Evolutionary conservation across 2,888 invertebrate genomes (phyloP), one percentile per base, ranked within the genome.

Genomic region (Tridacna crocea): DNA sequence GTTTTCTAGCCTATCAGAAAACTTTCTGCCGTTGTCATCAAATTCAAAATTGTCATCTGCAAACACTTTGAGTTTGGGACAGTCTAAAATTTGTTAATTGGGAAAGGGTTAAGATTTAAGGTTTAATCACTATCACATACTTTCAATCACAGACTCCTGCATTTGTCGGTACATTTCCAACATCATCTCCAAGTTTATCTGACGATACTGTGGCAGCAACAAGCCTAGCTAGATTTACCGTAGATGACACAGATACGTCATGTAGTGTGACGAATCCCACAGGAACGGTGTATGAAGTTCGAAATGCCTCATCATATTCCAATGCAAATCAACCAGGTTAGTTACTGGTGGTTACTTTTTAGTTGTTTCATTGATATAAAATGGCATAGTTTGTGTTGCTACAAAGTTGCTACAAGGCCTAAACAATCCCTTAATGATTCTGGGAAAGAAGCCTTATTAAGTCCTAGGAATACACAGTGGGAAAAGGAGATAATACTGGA

Each of bases 161-260:
- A 19, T 77, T 77, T 75, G 70, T 77, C 6, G 74, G 74, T 15
- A 73, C 66, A 8, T 73, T 81, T 27, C 81, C 81, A 17, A 36
- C 75, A 4, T 27, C 36, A 15, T 70, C 61, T 10, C 26, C 74
- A 15, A 72, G 17, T 26, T 22, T 78, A 6, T 63, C 77, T 3
- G 77, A 77, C 27, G 79, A 73, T 47, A 75, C 68, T 4, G 47
- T 75, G 3, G 47, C 26, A 22, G 68, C 46, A 0, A 51, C 60
- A 17, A 27, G 27, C 24, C 68, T 79, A 0, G 79, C 55, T 0
- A 58, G 24, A 27, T 78, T 78, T 46, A 72, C 78, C 15, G 65
- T 66, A 0, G 66, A 66, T n/a, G 66, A 66, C 46, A 36, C 15
- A 19, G 66, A 66, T 46, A 46, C 66, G 0, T 36, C 46, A 11